Conservation (phyloP, 2,888 invertebrate species). For the Kuschelorhynchus macadamiae region DNA sequence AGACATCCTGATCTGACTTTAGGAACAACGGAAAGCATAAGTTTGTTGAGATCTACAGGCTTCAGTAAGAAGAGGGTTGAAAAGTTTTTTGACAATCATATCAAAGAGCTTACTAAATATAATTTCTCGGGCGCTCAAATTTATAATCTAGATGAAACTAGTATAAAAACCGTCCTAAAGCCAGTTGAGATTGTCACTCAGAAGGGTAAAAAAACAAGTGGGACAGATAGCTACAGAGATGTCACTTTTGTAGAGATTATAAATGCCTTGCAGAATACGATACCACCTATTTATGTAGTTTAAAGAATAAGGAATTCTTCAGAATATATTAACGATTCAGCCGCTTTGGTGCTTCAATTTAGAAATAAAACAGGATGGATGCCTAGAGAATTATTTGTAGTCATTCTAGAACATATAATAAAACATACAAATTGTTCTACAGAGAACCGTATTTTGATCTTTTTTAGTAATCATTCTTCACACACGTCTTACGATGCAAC, state of each 20-base stretch:
- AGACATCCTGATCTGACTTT: constrained; percentile 41
- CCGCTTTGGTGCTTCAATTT: constrained; percentile 12
- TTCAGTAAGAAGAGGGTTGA: constrained; percentile 31
- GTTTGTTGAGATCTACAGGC: constrained; percentile 50
- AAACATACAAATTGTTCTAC: constrained; percentile 18
- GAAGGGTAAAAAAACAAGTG: constrained; percentile 13
- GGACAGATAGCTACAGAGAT: constrained; percentile 10
- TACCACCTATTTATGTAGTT: constrained; percentile 23
- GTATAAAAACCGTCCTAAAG: constrained; percentile 33
- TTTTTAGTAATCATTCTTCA: constrained; percentile 15
- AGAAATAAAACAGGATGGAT: constrained; percentile 22
- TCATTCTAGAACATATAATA: no score
- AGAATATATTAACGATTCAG: constrained; percentile 22
- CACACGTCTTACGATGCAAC: constrained; percentile 4
- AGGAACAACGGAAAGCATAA: constrained; percentile 56
- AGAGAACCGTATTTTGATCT: no score
- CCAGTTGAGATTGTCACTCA: constrained; percentile 18
- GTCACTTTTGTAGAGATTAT: no score
- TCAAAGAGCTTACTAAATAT: constrained; percentile 23
- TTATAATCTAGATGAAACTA: constrained; percentile 34
- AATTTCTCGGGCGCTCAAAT: constrained; percentile 25
- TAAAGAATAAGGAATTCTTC: constrained; percentile 17
- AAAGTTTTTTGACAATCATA: constrained; percentile 41
- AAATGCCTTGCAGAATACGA: no score
- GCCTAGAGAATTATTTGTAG: constrained; percentile 18